phyloP scores from a whole-genome alignment of 2,113 vertebrate genomes.

The Microtus ochrogaster region DNA sequence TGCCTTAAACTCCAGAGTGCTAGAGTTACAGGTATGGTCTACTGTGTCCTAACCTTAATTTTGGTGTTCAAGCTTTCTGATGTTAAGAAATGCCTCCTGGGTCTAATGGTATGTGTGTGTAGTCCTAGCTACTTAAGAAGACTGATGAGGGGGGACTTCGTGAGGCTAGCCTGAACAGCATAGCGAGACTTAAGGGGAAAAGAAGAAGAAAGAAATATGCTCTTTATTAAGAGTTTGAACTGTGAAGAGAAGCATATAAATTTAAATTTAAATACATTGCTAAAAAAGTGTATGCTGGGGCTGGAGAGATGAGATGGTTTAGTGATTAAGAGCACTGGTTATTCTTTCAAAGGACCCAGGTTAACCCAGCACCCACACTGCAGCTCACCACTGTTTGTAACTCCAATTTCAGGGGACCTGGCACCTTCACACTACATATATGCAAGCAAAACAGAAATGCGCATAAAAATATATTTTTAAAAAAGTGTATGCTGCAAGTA shows the following conservation, averaged over 20 bases:
- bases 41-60: background rate
- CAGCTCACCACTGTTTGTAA: background rate
- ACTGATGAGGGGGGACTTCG: background rate
- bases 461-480: background rate
- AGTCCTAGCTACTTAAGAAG: background rate
- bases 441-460: background rate
- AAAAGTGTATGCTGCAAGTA: background rate
- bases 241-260: background rate
- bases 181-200: background rate
- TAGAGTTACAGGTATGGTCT: background rate
- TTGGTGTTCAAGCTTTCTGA: slow-evolving; percentile 33
- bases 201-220: background rate
- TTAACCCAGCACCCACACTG: background rate
- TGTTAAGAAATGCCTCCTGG: background rate
- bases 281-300: background rate
- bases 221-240: background rate
- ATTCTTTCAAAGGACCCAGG: background rate
- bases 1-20: background rate
- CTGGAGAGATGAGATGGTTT: background rate
- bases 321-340: background rate
- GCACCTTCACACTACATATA: background rate
- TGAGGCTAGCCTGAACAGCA: background rate
- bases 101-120: background rate
- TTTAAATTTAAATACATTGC: background rate
- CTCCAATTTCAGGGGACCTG: background rate